phyloP scores from a whole-genome alignment of 2,797 vertebrate genomes.

The Trematomus bernacchii region DNA sequence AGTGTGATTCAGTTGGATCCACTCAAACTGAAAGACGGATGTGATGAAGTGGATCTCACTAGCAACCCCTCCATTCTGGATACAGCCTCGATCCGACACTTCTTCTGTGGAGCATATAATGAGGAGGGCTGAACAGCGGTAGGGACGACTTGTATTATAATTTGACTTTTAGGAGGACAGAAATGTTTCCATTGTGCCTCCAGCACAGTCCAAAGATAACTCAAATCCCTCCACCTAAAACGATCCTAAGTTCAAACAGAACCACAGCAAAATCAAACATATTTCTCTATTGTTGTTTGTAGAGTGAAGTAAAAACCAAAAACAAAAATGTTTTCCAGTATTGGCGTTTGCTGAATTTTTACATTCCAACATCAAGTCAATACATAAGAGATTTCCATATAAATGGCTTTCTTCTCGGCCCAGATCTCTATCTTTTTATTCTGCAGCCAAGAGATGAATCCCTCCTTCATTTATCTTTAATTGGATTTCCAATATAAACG shows the following conservation, averaged over 20 bases:
- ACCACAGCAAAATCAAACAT: neutral
- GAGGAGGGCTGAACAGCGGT: neutral
- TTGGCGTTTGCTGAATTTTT: constrained; percentile 13
- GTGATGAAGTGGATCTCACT: constrained; percentile 59
- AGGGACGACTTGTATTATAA: constrained; percentile 13
- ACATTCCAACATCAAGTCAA: constrained; percentile 50
- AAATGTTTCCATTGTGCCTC: neutral
- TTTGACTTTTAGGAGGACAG: constrained; percentile 10
- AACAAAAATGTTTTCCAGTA: neutral
- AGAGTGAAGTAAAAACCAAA: constrained; percentile 11
- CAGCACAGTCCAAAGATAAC: neutral
- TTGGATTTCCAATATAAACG: constrained; percentile 76
- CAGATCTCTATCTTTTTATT: constrained; percentile 63
- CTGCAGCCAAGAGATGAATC: constrained; percentile 63
- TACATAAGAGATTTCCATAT: constrained; percentile 72
- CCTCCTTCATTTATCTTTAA: constrained; percentile 78
- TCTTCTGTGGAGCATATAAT: constrained; percentile 24
- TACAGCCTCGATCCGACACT: constrained; percentile 14
- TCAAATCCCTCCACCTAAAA: neutral
- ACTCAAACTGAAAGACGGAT: constrained; percentile 51
- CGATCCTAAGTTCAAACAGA: constrained; percentile 9
- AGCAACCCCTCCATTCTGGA: constrained; percentile 35
- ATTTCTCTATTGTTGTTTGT: constrained; percentile 14
- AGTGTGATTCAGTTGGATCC: constrained; percentile 44
- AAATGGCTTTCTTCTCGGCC: constrained; percentile 62